Evolutionary conservation across 2,888 invertebrate species (phyloP), one percentile per base, ranked within the genome.

Genomic region (Drosophila lutescens): DNA sequence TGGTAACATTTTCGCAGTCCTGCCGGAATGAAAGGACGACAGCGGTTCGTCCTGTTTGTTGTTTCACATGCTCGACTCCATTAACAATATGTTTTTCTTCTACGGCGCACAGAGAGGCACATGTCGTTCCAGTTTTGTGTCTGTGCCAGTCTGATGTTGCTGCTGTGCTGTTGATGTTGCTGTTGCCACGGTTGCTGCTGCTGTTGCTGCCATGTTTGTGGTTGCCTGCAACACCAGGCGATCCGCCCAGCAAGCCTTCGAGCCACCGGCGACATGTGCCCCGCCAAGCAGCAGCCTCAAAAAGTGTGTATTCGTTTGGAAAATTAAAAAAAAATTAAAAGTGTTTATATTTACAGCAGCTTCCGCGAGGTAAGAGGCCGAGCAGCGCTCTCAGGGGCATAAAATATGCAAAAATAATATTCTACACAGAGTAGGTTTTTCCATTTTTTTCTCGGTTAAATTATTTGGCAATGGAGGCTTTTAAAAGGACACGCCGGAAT

Each of bases 61-160:
- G 82, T 85, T 85, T 85, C 82, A 85, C 87, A 85, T 85, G 84
- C 79, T 79, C 77, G 76, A 77, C 87, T 87, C 86, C 80, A 85
- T 85, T 87, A 85, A 87, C 76, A 87, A 85, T 85, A 80, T 85
- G 85, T 82, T 85, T 76, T 86, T 65, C 79, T 73, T 77, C 55
- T 68, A 63, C 80, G 76, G 50, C 57, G 68, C 79, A 43, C 54
- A 55, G 41, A 40, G 41, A 12, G 15, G 38, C 26, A 17, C 26
- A 76, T 70, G 75, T 75, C 72, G 72, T 77, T 68, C 60, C 68
- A 56, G 71, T 79, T 81, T 70, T 59, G 80, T 65, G 68, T 81
- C 66, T 63, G 49, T 51, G 68, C 44, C 17, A 20, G n/a, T 43
- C 34, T 43, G 44, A 26, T 30, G 38, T 47, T 65, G 65, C 36